phyloP scores from a whole-genome alignment of 2,113 vertebrate genomes.

The Petrocephalus microphthalmus region DNA sequence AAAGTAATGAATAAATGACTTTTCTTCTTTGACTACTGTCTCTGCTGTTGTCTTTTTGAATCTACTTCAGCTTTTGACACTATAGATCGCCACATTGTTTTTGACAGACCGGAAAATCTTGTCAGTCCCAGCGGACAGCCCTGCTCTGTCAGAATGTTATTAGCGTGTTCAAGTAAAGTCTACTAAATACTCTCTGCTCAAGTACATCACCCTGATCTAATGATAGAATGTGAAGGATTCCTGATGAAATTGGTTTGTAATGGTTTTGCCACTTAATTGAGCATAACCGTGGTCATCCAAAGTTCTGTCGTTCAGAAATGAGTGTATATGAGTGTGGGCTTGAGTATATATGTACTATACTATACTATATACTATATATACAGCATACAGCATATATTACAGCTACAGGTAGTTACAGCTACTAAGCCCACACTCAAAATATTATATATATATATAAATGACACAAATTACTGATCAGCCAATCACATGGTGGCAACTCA shows the following conservation, averaged over 20 bases:
- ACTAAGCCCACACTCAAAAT: too few relatives aligned
- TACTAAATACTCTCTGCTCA: neutral
- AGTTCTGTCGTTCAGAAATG: neutral
- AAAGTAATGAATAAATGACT: neutral
- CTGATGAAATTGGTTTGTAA: neutral
- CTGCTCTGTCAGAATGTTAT: neutral
- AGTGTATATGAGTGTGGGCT: neutral
- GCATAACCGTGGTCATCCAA: neutral
- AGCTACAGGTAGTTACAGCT: too few relatives aligned
- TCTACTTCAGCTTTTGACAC: neutral
- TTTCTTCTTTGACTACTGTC: neutral
- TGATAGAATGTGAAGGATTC: neutral
- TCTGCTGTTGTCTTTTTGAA: neutral
- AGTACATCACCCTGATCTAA: neutral
- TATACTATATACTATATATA: too few relatives aligned
- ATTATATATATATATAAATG: too few relatives aligned
- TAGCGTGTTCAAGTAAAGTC: neutral
- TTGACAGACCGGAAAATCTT: neutral
- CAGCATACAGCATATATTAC: too few relatives aligned
- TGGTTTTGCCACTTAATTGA: neutral
- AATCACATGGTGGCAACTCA: too few relatives aligned
- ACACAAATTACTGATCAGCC: too few relatives aligned
- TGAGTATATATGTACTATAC: too few relatives aligned
- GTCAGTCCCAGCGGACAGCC: neutral
- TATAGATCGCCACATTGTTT: neutral